Evolutionary conservation across 2,113 vertebrate genomes (phyloP).

Genomic region (Phalacrocorax brasilianus): DNA sequence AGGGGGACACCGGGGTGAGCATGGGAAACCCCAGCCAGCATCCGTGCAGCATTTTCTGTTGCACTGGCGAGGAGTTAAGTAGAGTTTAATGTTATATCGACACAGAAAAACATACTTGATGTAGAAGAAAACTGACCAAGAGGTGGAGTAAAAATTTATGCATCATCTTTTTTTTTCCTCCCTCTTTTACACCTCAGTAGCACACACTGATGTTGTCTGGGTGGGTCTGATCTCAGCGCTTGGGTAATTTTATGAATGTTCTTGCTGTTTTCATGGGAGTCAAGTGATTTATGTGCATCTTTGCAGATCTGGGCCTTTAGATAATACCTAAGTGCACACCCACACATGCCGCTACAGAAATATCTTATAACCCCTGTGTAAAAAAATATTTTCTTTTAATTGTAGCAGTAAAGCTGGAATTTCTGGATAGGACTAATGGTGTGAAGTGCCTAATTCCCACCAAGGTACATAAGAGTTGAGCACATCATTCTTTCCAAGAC

Average conservation of each 20-base stretch:
- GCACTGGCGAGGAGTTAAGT: background rate
- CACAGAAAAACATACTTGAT: background rate
- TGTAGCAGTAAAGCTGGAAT: constrained; percentile 23
- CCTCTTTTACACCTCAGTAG: background rate
- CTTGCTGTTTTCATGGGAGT: background rate
- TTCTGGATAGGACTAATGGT: background rate
- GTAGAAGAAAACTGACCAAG: background rate
- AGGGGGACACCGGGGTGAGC: rapidly evolving
- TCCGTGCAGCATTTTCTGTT: background rate
- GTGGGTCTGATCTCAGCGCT: background rate
- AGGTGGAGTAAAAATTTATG: background rate
- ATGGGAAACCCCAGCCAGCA: background rate
- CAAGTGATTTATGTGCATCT: background rate
- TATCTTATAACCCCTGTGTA: background rate
- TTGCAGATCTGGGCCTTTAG: background rate
- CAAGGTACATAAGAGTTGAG: background rate
- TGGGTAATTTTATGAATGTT: background rate
- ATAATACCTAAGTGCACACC: background rate
- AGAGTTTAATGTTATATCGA: background rate
- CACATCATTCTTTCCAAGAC: background rate
- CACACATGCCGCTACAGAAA: background rate
- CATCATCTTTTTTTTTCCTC: background rate
- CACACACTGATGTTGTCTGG: background rate
- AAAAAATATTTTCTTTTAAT: constrained; percentile 53
- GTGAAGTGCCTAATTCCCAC: background rate